phyloP scores from a whole-genome alignment of 2,113 vertebrate genomes.

The Oxyruncus cristatus region DNA sequence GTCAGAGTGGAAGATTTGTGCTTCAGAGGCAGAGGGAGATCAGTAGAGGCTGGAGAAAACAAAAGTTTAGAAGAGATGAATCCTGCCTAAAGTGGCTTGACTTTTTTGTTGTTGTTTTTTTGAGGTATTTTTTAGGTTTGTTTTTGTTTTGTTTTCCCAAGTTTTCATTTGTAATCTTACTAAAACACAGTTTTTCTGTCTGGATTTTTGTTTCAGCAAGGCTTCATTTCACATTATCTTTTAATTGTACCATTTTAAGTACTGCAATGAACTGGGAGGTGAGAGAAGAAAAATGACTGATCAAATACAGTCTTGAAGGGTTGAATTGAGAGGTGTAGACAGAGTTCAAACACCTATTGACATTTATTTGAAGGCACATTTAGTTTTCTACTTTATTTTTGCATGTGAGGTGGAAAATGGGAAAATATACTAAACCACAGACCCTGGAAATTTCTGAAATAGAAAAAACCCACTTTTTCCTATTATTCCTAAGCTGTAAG shows the following conservation, averaged over 20 bases:
- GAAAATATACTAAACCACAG: background rate
- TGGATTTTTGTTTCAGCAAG: background rate
- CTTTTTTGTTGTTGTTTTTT: background rate
- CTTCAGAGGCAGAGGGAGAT: background rate
- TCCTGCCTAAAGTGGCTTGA: background rate
- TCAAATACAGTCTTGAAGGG: background rate
- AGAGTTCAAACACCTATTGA: background rate
- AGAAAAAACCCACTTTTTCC: background rate
- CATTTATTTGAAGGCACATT: background rate
- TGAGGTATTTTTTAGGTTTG: accelerated
- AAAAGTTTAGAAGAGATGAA: background rate
- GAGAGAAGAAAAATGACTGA: background rate
- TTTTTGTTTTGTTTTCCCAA: background rate
- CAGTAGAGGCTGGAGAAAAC: background rate
- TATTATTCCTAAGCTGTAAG: background rate
- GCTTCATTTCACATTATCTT: background rate
- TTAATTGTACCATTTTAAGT: background rate
- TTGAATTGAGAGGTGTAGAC: background rate
- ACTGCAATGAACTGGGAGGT: background rate
- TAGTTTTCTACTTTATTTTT: background rate
- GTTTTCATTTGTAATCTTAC: background rate
- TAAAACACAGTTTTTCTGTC: background rate
- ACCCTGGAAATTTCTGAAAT: background rate
- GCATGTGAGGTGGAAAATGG: background rate
- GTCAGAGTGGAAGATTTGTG: background rate